phyloP scores from a whole-genome alignment of 1,140 invertebrate species.

The Neuroterus valhalla region DNA sequence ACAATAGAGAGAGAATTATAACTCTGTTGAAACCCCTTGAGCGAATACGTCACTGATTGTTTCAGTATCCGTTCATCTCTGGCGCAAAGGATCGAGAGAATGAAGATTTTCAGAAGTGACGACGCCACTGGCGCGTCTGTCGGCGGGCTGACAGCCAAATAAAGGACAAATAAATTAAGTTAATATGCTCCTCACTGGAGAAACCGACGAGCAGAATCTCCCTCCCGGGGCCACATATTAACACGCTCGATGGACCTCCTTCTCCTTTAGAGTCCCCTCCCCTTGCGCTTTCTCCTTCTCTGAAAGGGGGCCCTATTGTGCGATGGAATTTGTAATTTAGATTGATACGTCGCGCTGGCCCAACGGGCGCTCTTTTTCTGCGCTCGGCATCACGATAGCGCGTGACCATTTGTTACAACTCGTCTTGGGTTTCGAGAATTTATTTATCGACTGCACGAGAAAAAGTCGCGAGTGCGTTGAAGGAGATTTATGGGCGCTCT shows the following conservation, averaged over 20 bases:
- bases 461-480: conserved; percentile 39
- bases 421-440: conserved; percentile 54
- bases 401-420: conserved; percentile 47
- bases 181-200: conserved; percentile 61
- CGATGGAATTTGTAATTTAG: conserved; percentile 60
- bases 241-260: conserved; percentile 28
- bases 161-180: conserved; percentile 75
- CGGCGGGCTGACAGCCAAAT: conserved; percentile 71
- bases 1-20: neutral
- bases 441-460: conserved; percentile 48
- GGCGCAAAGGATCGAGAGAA: conserved; percentile 39
- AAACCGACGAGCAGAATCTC: conserved; percentile 28
- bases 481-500: conserved; percentile 49
- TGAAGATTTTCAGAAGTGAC: conserved; percentile 57
- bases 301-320: conserved; percentile 44
- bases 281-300: conserved; percentile 14
- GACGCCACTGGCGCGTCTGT: conserved; percentile 62
- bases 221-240: conserved; percentile 43
- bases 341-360: conserved; percentile 52
- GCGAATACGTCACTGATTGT: conserved; percentile 32
- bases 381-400: conserved; percentile 48
- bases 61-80: conserved; percentile 32
- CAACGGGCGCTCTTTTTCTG: conserved; percentile 43
- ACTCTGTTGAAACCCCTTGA: conserved; percentile 25
- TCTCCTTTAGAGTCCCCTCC: conserved; percentile 9